These are phyloP conservation scores for Psittacula derbiana DNA, from an alignment of 2,797 vertebrate species.

Conservation along the genomic window DNA sequence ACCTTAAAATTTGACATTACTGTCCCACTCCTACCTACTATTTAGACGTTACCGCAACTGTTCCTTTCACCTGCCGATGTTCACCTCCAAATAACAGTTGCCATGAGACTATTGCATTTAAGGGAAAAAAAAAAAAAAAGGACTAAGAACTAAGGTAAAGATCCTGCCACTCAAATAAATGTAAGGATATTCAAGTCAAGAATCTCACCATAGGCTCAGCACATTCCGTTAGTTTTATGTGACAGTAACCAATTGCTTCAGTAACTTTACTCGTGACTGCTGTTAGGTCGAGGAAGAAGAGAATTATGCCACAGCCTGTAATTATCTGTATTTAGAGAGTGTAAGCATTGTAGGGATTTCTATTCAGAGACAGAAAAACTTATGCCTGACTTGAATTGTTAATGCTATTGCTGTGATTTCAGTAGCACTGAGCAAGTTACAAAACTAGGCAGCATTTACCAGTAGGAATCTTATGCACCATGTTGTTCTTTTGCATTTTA, in stretches of 20 bases:
- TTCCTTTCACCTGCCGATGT: neutral
- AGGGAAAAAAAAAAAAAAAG: neutral
- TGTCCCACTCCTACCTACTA: neutral
- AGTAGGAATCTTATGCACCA: neutral
- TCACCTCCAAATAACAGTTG: neutral
- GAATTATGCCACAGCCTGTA: slow-evolving; percentile 29
- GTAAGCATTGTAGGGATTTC: slow-evolving; percentile 23
- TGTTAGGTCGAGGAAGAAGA: slow-evolving; percentile 12
- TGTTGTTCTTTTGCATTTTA: neutral
- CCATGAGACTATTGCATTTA: neutral
- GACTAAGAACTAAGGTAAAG: neutral
- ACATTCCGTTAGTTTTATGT: neutral
- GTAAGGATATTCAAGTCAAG: neutral
- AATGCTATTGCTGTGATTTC: slow-evolving; percentile 13
- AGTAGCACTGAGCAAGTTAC: neutral
- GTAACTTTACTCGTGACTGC: neutral
- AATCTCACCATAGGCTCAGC: neutral
- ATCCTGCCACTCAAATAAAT: neutral
- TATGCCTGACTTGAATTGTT: slow-evolving; percentile 38
- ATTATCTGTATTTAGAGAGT: slow-evolving; percentile 41
- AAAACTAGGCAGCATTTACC: neutral
- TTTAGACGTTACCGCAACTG: neutral
- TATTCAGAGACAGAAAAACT: slow-evolving; percentile 18
- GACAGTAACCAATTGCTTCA: neutral
- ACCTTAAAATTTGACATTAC: neutral